Percentiles rank a stretch among this genome's conserved stretches.
These are phyloP conservation scores for Scolopax mira DNA, from an alignment of 2,113 vertebrate species.

Conservation along the genomic window DNA sequence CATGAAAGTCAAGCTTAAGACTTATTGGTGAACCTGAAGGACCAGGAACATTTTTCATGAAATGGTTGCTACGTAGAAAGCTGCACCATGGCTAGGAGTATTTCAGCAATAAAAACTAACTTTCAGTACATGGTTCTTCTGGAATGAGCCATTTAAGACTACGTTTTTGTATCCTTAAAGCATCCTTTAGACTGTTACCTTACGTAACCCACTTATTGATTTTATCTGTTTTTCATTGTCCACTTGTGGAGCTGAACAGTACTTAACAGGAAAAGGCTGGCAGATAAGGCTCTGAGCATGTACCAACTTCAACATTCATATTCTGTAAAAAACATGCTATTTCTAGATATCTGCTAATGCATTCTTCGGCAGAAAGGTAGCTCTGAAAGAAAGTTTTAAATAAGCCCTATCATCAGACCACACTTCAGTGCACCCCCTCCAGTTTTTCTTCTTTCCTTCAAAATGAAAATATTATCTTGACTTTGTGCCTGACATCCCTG, in stretches of 20 bases:
- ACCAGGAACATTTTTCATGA: background rate
- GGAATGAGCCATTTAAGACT: background rate
- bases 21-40: background rate
- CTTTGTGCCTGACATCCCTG: background rate
- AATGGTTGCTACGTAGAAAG: background rate
- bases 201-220: background rate
- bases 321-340: background rate
- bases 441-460: background rate
- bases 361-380: slow-evolving; percentile 7
- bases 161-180: background rate
- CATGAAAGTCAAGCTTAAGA: background rate
- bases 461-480: background rate
- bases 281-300: background rate
- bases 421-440: background rate
- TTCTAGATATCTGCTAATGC: slow-evolving; percentile 21
- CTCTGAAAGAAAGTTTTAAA: slow-evolving; percentile 16
- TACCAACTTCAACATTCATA: background rate
- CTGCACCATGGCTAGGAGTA: background rate
- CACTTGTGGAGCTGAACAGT: background rate
- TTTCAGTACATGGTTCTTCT: background rate
- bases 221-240: background rate
- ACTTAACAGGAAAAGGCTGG: background rate
- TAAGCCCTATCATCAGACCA: background rate
- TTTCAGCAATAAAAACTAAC: background rate
- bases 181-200: background rate